Conservation (phyloP, 2,113 vertebrate genomes). For the Otolemur garnettii region DNA sequence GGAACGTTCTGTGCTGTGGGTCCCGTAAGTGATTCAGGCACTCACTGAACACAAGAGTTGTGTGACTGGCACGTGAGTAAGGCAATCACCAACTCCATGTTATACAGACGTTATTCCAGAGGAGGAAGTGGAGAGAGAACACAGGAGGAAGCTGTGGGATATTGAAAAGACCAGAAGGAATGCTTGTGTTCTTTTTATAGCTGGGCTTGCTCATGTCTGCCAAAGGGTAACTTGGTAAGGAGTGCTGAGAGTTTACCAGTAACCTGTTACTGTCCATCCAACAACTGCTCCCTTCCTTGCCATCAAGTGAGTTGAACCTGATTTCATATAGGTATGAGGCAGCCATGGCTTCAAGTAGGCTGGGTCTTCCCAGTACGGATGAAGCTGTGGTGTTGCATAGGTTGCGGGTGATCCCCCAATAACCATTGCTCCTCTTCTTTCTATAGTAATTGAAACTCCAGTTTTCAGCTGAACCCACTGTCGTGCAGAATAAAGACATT, state of each 20-base stretch:
- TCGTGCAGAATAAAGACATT: background rate
- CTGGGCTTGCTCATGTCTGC: background rate
- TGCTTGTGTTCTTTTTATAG: background rate
- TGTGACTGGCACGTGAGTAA: background rate
- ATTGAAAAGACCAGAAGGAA: background rate
- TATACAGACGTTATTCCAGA: constrained; percentile 11
- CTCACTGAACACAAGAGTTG: background rate
- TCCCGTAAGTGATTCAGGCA: background rate
- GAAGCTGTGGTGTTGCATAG: background rate
- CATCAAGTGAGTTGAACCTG: background rate
- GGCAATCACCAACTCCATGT: background rate
- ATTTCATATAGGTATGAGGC: background rate
- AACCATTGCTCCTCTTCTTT: background rate
- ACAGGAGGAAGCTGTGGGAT: background rate
- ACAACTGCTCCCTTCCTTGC: background rate
- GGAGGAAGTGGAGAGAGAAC: background rate
- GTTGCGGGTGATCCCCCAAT: background rate
- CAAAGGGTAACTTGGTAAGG: background rate
- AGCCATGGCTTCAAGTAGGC: background rate
- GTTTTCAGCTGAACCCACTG: background rate
- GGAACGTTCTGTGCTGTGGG: background rate
- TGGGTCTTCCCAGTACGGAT: background rate
- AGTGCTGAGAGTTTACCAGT: background rate
- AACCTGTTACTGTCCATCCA: background rate
- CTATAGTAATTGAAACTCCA: background rate